Percentiles rank a stretch among this genome's conserved stretches.
These are phyloP conservation scores for Phacellophora camtschatica DNA, from an alignment of 30 jellyfish, hydroid and myxozoan species.

Conservation along the genomic window DNA sequence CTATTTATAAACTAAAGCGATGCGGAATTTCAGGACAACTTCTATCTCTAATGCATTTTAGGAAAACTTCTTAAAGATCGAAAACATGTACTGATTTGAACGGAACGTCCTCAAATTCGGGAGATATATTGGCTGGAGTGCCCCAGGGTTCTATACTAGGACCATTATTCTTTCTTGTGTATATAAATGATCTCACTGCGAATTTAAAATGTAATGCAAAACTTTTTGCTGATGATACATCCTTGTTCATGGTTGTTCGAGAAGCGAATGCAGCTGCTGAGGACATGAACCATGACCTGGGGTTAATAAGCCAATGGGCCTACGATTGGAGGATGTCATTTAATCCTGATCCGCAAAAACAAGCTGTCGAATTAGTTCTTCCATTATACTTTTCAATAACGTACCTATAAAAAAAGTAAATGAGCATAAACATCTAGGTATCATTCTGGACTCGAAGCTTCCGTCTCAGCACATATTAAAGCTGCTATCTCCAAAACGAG, in stretches of 20 bases:
- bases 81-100: slow-evolving; percentile 33
- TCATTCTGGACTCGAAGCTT: too few relatives aligned
- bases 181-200: too few relatives aligned
- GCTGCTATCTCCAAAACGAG: too few relatives aligned
- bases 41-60: slow-evolving; percentile 4
- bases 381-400: too few relatives aligned
- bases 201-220: too few relatives aligned
- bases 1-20: too few relatives aligned
- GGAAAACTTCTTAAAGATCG: slow-evolving; percentile 20
- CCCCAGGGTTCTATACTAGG: slow-evolving; percentile 37
- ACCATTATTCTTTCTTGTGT: slow-evolving; percentile 16
- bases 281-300: slow-evolving; percentile 31
- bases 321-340: slow-evolving; percentile 18
- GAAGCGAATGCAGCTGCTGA: slow-evolving; percentile 17
- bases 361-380: too few relatives aligned
- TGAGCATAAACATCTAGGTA: too few relatives aligned
- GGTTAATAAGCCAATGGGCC: slow-evolving; percentile 6
- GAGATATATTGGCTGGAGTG: not conserved
- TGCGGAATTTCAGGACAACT: not conserved
- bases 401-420: too few relatives aligned
- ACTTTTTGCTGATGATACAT: too few relatives aligned
- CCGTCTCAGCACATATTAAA: too few relatives aligned
- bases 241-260: slow-evolving; percentile 4
- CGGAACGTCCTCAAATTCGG: slow-evolving; percentile 32
- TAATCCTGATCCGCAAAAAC: too few relatives aligned